Percentiles rank a stretch among this genome's conserved stretches.
phyloP scores from a whole-genome alignment of 2,113 vertebrate genomes.

The Callorhinus ursinus region DNA sequence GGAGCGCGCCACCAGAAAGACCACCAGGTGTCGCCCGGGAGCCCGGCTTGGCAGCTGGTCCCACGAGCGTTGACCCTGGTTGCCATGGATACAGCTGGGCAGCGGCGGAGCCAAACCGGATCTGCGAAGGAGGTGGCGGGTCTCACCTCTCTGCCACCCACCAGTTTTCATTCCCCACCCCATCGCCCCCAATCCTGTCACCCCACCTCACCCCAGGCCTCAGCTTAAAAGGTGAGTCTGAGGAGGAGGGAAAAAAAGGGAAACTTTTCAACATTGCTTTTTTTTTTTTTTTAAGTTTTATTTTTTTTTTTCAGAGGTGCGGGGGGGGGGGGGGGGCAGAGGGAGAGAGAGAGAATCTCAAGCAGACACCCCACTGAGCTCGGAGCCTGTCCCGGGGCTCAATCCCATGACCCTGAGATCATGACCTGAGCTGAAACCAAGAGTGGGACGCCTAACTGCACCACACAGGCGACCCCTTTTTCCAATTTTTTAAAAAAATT shows the following conservation, averaged over 20 bases:
- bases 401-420: neutral
- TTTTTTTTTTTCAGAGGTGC: too few relatives aligned
- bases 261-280: neutral
- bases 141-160: neutral
- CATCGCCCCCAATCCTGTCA: neutral
- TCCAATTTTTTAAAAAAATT: neutral
- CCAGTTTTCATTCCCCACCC: neutral
- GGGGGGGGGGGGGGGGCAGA: neutral
- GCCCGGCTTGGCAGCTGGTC: neutral
- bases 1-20: accelerated
- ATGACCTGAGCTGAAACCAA: neutral
- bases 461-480: neutral
- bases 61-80: accelerated
- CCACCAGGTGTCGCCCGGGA: slow-evolving; percentile 72
- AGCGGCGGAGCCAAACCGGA: neutral
- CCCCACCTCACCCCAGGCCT: neutral
- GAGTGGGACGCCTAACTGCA: neutral
- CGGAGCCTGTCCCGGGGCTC: neutral
- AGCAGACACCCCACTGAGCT: neutral
- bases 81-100: neutral
- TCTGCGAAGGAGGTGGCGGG: accelerated
- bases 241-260: neutral
- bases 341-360: neutral
- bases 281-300: neutral
- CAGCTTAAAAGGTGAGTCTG: neutral